Percentiles rank a stretch among this genome's conserved stretches.
Evolutionary conservation across 2,888 invertebrate species (phyloP).

Genomic region (Tillus elongatus): DNA sequence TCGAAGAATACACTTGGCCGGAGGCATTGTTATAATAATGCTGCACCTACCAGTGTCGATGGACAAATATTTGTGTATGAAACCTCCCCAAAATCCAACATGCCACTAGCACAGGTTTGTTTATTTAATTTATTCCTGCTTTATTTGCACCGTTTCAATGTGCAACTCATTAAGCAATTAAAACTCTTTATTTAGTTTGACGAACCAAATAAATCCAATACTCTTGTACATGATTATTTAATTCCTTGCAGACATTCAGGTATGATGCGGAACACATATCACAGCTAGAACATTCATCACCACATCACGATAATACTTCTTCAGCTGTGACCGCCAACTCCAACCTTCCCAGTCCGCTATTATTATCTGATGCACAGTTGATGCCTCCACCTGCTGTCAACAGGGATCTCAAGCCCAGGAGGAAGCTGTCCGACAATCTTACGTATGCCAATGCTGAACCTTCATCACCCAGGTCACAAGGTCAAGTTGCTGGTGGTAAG

Average conservation of each 20-base stretch:
- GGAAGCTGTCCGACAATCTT: slow-evolving; percentile 45
- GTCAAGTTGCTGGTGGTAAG: slow-evolving; percentile 53
- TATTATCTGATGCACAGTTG: slow-evolving; percentile 22
- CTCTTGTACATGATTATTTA: too few relatives aligned
- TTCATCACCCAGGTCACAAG: slow-evolving; percentile 35
- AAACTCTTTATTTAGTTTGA: too few relatives aligned
- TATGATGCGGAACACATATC: slow-evolving; percentile 32
- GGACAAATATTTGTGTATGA: slow-evolving; percentile 52
- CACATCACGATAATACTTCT: slow-evolving; percentile 42
- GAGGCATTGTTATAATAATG: slow-evolving; percentile 54
- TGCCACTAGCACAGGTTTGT: slow-evolving; percentile 30
- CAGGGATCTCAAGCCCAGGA: slow-evolving; percentile 68
- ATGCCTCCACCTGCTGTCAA: slow-evolving; percentile 67
- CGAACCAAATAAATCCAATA: too few relatives aligned
- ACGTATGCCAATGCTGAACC: slow-evolving; percentile 39
- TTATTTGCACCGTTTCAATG: not conserved
- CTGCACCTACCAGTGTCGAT: slow-evolving; percentile 47
- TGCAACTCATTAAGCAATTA: not conserved
- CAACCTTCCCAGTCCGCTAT: slow-evolving; percentile 49
- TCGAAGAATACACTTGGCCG: slow-evolving; percentile 30
- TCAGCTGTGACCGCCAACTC: slow-evolving; percentile 48
- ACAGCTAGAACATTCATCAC: slow-evolving; percentile 43
- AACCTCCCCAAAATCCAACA: slow-evolving; percentile 39
- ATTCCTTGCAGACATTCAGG: slow-evolving; percentile 31
- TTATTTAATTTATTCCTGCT: slow-evolving; percentile 1